Percentiles rank a stretch among this genome's conserved stretches.
Evolutionary conservation across 2,797 vertebrate species (phyloP).

Genomic region (Bovichtus variegatus): DNA sequence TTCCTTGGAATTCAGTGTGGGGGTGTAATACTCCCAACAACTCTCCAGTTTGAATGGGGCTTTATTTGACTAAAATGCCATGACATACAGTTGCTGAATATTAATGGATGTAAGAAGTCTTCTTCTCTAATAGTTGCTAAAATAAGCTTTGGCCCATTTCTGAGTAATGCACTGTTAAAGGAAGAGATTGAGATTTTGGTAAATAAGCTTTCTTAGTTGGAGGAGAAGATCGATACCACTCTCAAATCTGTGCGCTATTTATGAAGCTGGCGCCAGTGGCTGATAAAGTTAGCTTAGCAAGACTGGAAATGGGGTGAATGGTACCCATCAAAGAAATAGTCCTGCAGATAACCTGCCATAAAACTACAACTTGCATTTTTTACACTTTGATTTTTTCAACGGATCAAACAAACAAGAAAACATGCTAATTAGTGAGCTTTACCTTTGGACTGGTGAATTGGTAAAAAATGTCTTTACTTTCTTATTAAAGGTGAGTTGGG

Average conservation of each 20-base stretch:
- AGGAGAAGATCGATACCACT: neutral
- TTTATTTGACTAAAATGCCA: conserved; percentile 14
- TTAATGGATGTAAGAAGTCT: neutral
- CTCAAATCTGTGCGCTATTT: neutral
- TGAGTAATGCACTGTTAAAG: neutral
- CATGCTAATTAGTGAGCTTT: too few species aligned
- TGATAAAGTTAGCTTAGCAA: neutral
- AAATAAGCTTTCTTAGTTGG: neutral
- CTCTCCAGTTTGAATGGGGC: conserved; percentile 35
- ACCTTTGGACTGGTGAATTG: too few species aligned
- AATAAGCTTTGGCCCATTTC: conserved; percentile 1
- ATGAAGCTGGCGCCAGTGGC: neutral
- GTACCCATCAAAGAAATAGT: neutral
- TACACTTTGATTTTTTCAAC: too few species aligned
- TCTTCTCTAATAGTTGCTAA: conserved; percentile 4
- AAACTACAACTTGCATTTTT: too few species aligned
- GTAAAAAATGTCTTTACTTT: neutral
- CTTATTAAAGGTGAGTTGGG: conserved; percentile 86
- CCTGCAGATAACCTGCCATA: too few species aligned
- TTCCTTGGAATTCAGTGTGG: conserved; percentile 26
- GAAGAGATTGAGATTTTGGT: neutral
- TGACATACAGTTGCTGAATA: conserved; percentile 3
- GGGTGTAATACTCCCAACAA: conserved; percentile 18
- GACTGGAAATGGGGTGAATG: neutral
- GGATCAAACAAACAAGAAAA: too few species aligned